A percentile compares a stretch with the other conserved stretches of the same genome.
These are phyloP conservation scores for Palloptera scutellata DNA, from an alignment of 2,888 invertebrate species.

Conservation along the genomic window DNA sequence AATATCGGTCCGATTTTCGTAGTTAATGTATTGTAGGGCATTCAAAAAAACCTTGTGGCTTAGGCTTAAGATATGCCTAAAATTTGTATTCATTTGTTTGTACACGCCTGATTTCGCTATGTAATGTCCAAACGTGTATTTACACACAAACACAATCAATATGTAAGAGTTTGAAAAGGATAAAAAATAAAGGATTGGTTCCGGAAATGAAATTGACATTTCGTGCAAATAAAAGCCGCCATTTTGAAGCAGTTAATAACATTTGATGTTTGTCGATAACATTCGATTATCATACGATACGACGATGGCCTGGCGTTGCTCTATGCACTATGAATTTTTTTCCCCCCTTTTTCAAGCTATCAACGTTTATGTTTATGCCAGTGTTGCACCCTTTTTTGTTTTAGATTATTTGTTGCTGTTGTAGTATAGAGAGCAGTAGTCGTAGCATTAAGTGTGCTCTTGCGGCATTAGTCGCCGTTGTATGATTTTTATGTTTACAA, in stretches of 20 bases:
- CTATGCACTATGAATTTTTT: neutral
- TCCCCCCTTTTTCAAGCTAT: neutral
- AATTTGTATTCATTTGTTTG: no score
- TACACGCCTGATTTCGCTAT: no score
- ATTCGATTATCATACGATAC: slow-evolving; percentile 20
- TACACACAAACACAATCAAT: no score
- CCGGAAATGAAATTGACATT: slow-evolving; percentile 41
- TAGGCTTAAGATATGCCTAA: slow-evolving; percentile 19
- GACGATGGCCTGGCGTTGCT: neutral
- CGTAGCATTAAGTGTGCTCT: neutral
- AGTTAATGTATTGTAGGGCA: neutral
- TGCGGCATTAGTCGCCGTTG: neutral
- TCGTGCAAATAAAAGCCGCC: slow-evolving; percentile 41
- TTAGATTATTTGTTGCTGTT: neutral
- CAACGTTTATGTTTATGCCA: neutral
- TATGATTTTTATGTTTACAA: slow-evolving; percentile 10
- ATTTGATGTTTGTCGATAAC: slow-evolving; percentile 32
- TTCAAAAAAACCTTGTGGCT: slow-evolving; percentile 17
- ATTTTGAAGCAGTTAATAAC: slow-evolving; percentile 39
- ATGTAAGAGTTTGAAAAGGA: neutral
- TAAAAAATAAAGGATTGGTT: slow-evolving; percentile 34
- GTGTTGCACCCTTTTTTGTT: slow-evolving; percentile 26
- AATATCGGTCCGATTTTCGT: no score
- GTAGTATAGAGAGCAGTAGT: neutral
- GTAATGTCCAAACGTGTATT: no score